Base-by-base conservation (phyloP, 2,888 invertebrate species). In the Encarsia formosa region DNA sequence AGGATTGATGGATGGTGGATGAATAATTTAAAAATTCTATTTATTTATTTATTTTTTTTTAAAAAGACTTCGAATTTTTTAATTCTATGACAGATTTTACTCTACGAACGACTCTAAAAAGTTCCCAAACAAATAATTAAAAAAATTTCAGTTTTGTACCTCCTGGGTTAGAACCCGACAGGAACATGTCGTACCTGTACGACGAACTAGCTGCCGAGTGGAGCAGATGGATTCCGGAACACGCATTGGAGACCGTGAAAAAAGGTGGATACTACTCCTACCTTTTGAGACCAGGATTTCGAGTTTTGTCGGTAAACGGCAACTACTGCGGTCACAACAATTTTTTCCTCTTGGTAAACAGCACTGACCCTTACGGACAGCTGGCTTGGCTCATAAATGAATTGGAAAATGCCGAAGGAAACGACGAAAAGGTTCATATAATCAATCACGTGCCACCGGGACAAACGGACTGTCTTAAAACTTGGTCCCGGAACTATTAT, bases 381-480 rank as follows among this genome's bases (percentile, higher is more conserved):
- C 78, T 98, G 18, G 90, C 92, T 63, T 98, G 97, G 97, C 82
- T 98, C 48, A 90, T 96, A 56, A 88, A 90, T 64, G 93, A 95
- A 70, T 77, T 98, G 8, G 93, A 94, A 68, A 87, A 89, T 6
- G 93, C 97, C 0, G 97, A 97, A 75, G 87, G 91, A 69, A 91
- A 87, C 59, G 89, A 88, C 13, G 94, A 95, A 73, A 93, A 96
- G 74, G 97, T 97, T 9, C 96, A 97, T 68, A 87, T 98, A 13
- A 89, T 98, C 46, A 95, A 86, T 47, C 98, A 98, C 71, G 94
- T 97, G 63, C 95, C 95, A 0, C 96, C 97, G 0, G 95, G 96
- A 2, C 89, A 90, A 67, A 85, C 88, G 0, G 94, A 94, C 71
- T 96, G 97, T 66, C 75, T 96, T 29, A 92, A 93, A 77, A 88